Base-by-base conservation (phyloP, 2,888 invertebrate genomes). In the Caenorhabditis angaria region DNA sequence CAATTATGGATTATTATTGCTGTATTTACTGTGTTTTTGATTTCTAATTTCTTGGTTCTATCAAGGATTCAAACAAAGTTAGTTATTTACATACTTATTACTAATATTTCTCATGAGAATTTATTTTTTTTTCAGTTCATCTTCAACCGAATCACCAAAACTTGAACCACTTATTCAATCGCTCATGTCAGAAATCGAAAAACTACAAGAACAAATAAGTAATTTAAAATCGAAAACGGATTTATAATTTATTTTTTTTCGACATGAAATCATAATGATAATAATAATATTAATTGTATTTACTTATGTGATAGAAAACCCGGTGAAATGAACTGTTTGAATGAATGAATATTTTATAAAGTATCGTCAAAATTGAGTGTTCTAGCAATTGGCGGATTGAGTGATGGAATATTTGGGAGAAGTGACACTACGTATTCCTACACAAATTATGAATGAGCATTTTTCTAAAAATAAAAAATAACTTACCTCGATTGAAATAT, bases 331-430 rank as follows among this genome's bases (percentile, higher is more conserved):
- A n/a, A n/a, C n/a, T n/a, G n/a, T n/a, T 32, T 12, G 41, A 20
- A 29, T n/a, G 35, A 57, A 58, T 50, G 18, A n/a, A n/a, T n/a
- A n/a, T n/a, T n/a, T 67, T 59, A 70, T 20, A 71, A 61, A 20
- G 64, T 64, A 20, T 66, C 66, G 32, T 71, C 71, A 48, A 71
- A 71, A n/a, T 71, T 57, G 57, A 71, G 56, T 47, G 64, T 66
- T 27, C 64, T 67, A 1, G 50, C 71, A 61, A 53, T 29, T 8
- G 24, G 18, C 35, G 57, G 8, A 53, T 55, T 57, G 60, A 71
- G 63, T 35, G 71, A 71, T 12, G 71, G 71, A 50, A 66, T 66
- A 35, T 67, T 66, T 25, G 65, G 66, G 1, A 67, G 60, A 10
- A 64, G 64, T 24, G 70, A 70, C 4, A 62, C 62, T 5, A 60